Evolutionary conservation across 2,888 invertebrate species (phyloP).

Genomic region (Neoitamus cyanurus): DNA sequence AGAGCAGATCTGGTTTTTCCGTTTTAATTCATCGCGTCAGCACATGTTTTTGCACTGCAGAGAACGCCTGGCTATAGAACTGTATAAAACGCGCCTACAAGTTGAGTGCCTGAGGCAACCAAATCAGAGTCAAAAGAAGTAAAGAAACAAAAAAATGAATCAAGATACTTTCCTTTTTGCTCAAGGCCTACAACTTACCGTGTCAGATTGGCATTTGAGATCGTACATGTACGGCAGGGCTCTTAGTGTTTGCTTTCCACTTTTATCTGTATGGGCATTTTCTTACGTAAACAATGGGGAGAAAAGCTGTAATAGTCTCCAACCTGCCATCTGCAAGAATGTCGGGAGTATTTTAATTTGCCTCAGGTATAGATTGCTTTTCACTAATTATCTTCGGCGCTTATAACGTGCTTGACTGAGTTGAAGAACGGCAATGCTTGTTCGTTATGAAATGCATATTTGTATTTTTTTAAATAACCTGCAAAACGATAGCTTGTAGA

Average conservation of each 20-base stretch:
- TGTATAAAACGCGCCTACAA: background rate
- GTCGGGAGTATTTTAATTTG: background rate
- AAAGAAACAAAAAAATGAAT: background rate
- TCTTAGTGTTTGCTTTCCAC: background rate
- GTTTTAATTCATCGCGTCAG: background rate
- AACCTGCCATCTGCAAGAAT: background rate
- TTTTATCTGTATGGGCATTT: background rate
- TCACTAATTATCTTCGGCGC: background rate
- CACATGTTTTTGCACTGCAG: background rate
- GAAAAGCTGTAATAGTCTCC: background rate
- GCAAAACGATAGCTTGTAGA: too few relatives aligned
- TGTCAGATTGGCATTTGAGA: background rate
- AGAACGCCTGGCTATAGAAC: background rate
- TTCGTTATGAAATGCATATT: too few relatives aligned
- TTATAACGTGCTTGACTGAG: background rate
- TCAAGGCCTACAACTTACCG: constrained; percentile 1
- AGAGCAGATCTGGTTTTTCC: background rate
- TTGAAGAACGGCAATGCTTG: background rate
- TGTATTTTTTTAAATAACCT: too few relatives aligned
- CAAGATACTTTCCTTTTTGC: constrained; percentile 1
- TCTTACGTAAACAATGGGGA: background rate
- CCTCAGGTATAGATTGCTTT: background rate
- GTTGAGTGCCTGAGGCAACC: background rate
- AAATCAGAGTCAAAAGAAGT: background rate
- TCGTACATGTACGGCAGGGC: background rate